Conservation (phyloP, 2,113 vertebrate species). For the Cephalophus harveyi region DNA sequence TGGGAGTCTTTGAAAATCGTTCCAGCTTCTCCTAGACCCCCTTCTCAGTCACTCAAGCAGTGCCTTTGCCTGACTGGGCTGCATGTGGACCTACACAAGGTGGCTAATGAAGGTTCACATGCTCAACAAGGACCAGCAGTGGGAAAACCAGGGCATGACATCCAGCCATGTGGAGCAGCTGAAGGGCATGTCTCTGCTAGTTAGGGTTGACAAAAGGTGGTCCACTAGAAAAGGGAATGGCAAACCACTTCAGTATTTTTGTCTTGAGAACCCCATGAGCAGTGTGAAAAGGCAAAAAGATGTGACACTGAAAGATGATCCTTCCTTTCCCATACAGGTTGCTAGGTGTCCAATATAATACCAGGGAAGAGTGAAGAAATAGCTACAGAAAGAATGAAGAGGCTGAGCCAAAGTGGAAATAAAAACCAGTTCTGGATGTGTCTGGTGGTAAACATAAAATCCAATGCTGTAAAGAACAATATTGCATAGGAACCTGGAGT, state of each 20-base stretch:
- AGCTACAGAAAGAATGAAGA: background rate
- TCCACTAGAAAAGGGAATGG: background rate
- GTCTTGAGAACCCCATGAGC: background rate
- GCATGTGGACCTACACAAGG: background rate
- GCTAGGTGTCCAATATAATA: background rate
- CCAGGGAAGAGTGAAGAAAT: background rate
- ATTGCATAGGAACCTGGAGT: background rate
- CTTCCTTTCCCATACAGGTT: background rate
- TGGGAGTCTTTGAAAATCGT: background rate
- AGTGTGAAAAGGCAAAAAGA: background rate
- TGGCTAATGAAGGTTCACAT: background rate
- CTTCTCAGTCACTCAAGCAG: background rate
- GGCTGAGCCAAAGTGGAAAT: background rate
- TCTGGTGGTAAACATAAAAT: background rate
- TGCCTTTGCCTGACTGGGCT: background rate
- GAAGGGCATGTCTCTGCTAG: background rate
- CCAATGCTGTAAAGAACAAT: background rate
- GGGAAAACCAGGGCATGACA: background rate
- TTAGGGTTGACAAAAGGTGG: background rate
- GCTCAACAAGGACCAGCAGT: background rate
- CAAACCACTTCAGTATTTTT: background rate
- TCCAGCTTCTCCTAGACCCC: background rate
- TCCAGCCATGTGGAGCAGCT: background rate
- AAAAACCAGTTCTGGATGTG: background rate
- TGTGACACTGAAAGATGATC: background rate